Evolutionary conservation across 2,113 vertebrate species (phyloP), one percentile per base, ranked within the genome.

Genomic region (Halichoeres trimaculatus): DNA sequence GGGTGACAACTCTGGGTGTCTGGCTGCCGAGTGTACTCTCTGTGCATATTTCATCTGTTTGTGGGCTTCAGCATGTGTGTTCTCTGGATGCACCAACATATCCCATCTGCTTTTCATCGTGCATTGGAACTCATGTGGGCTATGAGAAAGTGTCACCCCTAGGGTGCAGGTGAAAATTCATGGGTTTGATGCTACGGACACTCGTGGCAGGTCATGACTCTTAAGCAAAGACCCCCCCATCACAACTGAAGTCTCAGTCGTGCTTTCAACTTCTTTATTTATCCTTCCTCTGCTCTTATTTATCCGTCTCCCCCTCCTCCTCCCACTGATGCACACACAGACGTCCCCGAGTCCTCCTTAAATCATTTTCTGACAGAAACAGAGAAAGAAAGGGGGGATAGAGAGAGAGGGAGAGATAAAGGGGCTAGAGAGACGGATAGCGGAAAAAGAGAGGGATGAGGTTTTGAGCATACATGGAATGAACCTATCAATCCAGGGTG

Each of bases 401-500:
- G 71, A 83, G 74, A 70, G 67, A 81, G 80, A 87, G 77, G 70
- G 68, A 81, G 78, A 88, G 80, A 89, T 85, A 88, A 84, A 87
- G 77, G 80, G 83, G 84, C 43, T 77, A 81, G 88, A 87, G 77
- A 81, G 82, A 85, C 53, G 67, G 90, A 86, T 87, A 83, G 83
- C 62, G 77, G 55, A 60, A 79, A 85, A 82, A 87, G 85, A 89
- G 80, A 88, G 86, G 78, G 85, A 89, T 89, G 89, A 85, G 87
- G 82, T 78, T 76, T 89, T 86, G 90, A 89, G 86, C 74, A 77
- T 88, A 83, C 88, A 90, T 92, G 90, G 91, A 94, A 94, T 94
- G 90, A 94, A 94, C 93, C 93, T 93, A 94, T 95, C 93, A 95
- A 94, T 94, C 93, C 93, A 86, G 68, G 75, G 84, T 87, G 92